phyloP scores from a whole-genome alignment of 2,888 invertebrate genomes.

The Adelognathus sp. region DNA sequence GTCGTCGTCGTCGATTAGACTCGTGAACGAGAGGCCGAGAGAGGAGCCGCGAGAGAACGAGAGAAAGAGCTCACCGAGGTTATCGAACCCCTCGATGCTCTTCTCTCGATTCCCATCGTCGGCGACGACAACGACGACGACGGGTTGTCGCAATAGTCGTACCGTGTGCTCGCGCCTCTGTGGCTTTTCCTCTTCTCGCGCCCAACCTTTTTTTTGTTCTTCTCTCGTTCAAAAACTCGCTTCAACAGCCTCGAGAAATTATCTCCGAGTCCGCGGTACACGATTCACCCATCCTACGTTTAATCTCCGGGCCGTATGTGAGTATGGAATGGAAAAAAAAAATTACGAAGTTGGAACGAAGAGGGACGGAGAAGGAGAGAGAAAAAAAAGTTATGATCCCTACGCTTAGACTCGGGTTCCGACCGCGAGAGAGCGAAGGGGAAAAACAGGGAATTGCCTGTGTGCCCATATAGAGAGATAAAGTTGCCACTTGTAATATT shows the following conservation, averaged over 20 bases:
- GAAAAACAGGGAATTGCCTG: background rate
- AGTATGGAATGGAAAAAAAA: background rate
- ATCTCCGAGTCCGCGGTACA: constrained; percentile 8
- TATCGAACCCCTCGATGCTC: constrained; percentile 48
- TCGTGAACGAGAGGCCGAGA: constrained; percentile 10
- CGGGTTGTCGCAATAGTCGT: background rate
- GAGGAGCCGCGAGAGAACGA: constrained; percentile 2
- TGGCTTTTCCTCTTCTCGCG: constrained; percentile 14
- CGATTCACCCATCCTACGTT: background rate
- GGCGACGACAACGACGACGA: background rate
- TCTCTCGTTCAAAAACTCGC: background rate
- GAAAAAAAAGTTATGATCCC: background rate
- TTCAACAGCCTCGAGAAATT: constrained; percentile 7
- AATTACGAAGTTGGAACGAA: background rate
- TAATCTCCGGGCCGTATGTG: constrained; percentile 1
- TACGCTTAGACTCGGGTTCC: background rate
- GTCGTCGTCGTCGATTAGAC: constrained; percentile 46
- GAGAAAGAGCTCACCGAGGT: constrained; percentile 43
- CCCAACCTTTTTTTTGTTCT: background rate
- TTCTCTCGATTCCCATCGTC: constrained; percentile 36
- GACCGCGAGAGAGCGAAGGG: too few species aligned
- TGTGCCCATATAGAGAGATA: constrained; percentile 10
- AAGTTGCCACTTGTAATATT: constrained; percentile 6
- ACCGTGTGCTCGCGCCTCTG: constrained; percentile 18
- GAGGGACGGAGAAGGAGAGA: background rate